These are phyloP conservation scores for Augochlora pura DNA, from an alignment of 1,140 invertebrate genomes.

Conservation along the genomic window DNA sequence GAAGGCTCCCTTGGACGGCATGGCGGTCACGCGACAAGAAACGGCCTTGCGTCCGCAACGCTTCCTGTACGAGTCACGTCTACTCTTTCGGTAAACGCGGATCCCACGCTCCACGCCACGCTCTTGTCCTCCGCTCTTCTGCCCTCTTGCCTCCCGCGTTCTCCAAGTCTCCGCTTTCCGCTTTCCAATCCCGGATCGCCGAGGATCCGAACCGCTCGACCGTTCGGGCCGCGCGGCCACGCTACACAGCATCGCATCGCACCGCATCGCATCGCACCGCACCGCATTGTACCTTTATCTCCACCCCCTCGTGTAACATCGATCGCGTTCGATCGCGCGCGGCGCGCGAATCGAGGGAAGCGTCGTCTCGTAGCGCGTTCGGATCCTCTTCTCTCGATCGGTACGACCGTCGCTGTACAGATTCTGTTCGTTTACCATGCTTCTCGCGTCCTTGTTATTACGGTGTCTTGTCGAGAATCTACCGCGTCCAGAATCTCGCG, in stretches of 20 bases:
- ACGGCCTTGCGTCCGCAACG: slow-evolving; percentile 77
- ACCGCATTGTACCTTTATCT: neutral
- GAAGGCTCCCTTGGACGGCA: slow-evolving; percentile 73
- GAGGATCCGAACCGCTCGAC: neutral
- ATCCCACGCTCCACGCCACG: slow-evolving; percentile 34
- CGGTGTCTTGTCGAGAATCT: no score
- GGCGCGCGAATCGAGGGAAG: no score
- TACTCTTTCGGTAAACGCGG: slow-evolving; percentile 77
- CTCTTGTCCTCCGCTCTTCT: neutral
- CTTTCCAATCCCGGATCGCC: neutral
- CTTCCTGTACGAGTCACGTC: slow-evolving; percentile 78
- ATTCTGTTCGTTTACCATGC: no score
- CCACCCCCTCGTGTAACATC: neutral
- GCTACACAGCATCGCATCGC: no score
- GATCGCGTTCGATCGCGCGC: neutral
- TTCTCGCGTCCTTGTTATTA: no score
- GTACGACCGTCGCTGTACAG: no score
- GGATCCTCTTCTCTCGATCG: no score
- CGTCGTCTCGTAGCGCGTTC: no score
- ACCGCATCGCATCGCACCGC: no score
- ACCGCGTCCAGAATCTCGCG: no score
- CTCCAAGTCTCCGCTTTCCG: neutral
- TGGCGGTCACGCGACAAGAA: slow-evolving; percentile 73
- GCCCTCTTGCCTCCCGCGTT: no score
- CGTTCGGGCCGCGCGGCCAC: no score